phyloP scores from a whole-genome alignment of 2,797 vertebrate species.

The Typhlichthys eigenmanni region DNA sequence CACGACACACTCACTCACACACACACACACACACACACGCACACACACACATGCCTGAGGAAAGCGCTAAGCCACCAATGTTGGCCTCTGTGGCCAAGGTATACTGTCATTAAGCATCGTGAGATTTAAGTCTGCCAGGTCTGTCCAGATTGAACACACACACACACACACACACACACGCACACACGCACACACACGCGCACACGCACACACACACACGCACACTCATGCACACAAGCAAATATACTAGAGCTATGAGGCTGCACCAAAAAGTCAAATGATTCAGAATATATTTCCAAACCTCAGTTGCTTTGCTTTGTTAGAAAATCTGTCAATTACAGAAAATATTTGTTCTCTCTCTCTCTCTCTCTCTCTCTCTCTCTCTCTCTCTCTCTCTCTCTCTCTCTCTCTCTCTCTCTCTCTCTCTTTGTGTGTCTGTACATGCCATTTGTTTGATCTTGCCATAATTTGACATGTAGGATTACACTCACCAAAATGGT shows the following conservation, averaged over 20 bases:
- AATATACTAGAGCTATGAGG: not conserved
- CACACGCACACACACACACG: too few species aligned
- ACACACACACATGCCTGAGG: constrained; percentile 34
- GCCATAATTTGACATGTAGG: constrained; percentile 64
- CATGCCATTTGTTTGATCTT: constrained; percentile 65
- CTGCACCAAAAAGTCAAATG: too few species aligned
- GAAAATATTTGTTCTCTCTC: constrained; percentile 35
- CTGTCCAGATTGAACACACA: too few species aligned
- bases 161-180: too few species aligned
- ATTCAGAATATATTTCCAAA: too few species aligned
- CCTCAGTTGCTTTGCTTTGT: constrained; percentile 24
- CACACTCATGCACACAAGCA: too few species aligned
- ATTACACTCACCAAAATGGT: constrained; percentile 54
- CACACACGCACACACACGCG: too few species aligned
- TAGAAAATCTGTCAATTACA: constrained; percentile 52
- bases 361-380: constrained; percentile 21
- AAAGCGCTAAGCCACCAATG: constrained; percentile 10
- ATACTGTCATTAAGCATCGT: constrained; percentile 37
- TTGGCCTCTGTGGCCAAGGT: constrained; percentile 35
- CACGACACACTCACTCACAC: constrained; percentile 3
- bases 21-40: constrained; percentile 12
- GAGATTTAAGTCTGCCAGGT: too few species aligned
- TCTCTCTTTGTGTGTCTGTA: constrained; percentile 10
- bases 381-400: constrained; percentile 21
- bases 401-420: constrained; percentile 7